phyloP scores from a whole-genome alignment of 1,140 invertebrate species.

The Proctacanthus coquilletti region DNA sequence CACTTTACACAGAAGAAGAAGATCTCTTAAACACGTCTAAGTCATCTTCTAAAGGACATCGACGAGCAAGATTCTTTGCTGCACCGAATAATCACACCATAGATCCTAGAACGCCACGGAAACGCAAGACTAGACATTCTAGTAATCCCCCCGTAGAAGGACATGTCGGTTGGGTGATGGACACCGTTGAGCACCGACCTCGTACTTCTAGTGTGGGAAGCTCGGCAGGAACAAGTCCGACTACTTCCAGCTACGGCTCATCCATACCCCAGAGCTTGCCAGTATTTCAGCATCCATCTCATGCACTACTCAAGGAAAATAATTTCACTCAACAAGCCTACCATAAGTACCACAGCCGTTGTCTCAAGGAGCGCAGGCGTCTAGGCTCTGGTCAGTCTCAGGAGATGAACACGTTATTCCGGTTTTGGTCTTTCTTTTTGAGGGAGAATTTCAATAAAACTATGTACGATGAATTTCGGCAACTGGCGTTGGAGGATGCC shows the following conservation, averaged over 20 bases:
- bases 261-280: conserved; percentile 69
- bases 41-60: conserved; percentile 28
- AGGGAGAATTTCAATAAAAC: conserved; percentile 95
- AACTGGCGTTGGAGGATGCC: conserved; percentile 82
- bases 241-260: conserved; percentile 57
- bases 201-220: conserved; percentile 59
- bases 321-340: conserved; percentile 95
- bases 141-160: conserved; percentile 85
- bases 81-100: conserved; percentile 69
- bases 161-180: conserved; percentile 96
- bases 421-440: conserved; percentile 99
- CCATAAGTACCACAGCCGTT: conserved; percentile 84
- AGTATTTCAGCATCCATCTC: conserved; percentile 89
- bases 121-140: conserved; percentile 83
- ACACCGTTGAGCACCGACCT: conserved; percentile 64
- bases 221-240: conserved; percentile 57
- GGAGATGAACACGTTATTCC: conserved; percentile 94
- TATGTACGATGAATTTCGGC: conserved; percentile 94
- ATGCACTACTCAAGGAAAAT: conserved; percentile 89
- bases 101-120: conserved; percentile 52
- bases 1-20: conserved; percentile 17
- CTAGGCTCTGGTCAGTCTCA: conserved; percentile 84
- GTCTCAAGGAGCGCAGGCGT: conserved; percentile 85
- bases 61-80: conserved; percentile 69
- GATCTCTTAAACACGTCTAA: conserved; percentile 9